Conservation (phyloP, 1,140 invertebrate genomes). For the Myzus persicae region DNA sequence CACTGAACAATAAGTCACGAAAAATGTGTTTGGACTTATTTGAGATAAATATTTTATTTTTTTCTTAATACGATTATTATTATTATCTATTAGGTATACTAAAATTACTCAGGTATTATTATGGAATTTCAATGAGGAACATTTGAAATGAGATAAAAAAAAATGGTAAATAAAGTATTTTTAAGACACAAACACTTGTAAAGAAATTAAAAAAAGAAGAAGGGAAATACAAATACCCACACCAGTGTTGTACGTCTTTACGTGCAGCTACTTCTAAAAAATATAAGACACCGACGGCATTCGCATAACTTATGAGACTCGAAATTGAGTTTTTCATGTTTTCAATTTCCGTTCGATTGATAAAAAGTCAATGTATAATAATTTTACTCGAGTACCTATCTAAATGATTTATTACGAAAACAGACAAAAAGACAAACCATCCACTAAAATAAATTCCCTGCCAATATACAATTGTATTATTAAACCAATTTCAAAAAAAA, state of each 20-base stretch:
- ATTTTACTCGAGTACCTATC: not conserved
- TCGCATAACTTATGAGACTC: conserved; percentile 27
- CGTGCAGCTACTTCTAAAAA: not conserved
- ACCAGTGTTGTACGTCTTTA: not conserved
- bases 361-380: conserved; percentile 46
- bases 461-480: not conserved
- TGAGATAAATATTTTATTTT: not conserved
- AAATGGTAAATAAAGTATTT: not conserved
- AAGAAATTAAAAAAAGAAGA: not conserved
- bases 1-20: too few species aligned
- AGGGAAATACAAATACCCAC: not conserved
- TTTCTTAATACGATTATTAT: not conserved
- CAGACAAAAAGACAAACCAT: not conserved
- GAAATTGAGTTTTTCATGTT: conserved; percentile 16
- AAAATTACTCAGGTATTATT: not conserved
- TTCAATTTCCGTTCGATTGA: conserved; percentile 47
- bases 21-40: not conserved
- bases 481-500: not conserved
- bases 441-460: not conserved
- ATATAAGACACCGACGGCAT: conserved; percentile 18
- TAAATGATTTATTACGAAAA: conserved; percentile 35
- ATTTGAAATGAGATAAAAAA: not conserved
- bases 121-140: not conserved
- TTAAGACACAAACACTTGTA: not conserved
- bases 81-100: not conserved